phyloP scores from a whole-genome alignment of 2,797 vertebrate genomes.

The Pseudocheirus occidentalis region DNA sequence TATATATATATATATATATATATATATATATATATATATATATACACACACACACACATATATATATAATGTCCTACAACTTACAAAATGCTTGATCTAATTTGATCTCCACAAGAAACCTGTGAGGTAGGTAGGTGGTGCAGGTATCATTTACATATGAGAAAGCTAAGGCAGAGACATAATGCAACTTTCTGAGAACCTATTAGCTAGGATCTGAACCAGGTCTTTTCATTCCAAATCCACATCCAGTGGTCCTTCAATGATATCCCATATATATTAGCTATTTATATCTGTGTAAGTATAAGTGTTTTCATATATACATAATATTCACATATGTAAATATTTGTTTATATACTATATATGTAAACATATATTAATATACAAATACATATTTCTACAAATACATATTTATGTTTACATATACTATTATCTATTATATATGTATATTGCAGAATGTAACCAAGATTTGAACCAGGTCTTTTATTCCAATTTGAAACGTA shows the following conservation, averaged over 20 bases:
- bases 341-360: neutral
- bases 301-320: neutral
- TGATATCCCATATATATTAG: too few relatives aligned
- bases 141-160: neutral
- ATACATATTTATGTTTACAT: too few relatives aligned
- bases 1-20: too few relatives aligned
- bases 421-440: neutral
- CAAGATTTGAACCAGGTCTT: neutral
- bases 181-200: neutral
- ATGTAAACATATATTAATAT: neutral
- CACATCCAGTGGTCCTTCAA: neutral
- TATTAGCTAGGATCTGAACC: neutral
- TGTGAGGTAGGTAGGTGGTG: neutral
- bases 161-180: neutral
- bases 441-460: neutral
- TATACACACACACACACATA: too few relatives aligned
- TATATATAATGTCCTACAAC: neutral
- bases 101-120: neutral
- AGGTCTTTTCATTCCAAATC: neutral
- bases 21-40: too few relatives aligned
- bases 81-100: neutral
- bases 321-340: neutral
- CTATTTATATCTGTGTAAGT: neutral
- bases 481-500: neutral
- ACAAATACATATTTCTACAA: too few relatives aligned